Percentiles rank a stretch among this genome's conserved stretches.
These are phyloP conservation scores for Gadus macrocephalus DNA, from an alignment of 2,113 vertebrate genomes.

Conservation along the genomic window DNA sequence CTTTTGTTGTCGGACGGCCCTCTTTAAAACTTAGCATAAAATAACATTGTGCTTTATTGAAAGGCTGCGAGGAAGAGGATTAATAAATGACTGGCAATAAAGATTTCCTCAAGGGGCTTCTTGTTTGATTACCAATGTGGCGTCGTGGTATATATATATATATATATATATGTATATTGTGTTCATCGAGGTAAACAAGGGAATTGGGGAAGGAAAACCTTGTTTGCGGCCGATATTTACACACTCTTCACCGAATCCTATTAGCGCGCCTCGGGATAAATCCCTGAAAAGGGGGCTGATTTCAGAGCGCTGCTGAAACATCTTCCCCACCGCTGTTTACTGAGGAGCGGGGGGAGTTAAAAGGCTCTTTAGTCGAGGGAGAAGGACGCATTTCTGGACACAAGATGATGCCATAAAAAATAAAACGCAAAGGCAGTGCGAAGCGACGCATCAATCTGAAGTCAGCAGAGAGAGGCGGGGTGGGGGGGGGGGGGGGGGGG, in stretches of 20 bases:
- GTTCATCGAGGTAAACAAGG: conserved; percentile 7
- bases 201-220: conserved; percentile 5
- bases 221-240: conserved; percentile 18
- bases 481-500: conserved; percentile 57
- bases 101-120: conserved; percentile 4
- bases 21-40: conserved; percentile 48
- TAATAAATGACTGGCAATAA: conserved; percentile 53
- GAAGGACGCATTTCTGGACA: conserved; percentile 74
- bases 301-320: conserved; percentile 52
- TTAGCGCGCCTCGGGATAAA: background rate
- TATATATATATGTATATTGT: conserved; percentile 24
- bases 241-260: background rate
- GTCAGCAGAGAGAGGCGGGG: conserved; percentile 64
- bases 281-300: conserved; percentile 36
- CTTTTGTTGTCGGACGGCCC: conserved; percentile 46
- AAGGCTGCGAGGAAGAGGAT: conserved; percentile 56
- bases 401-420: conserved; percentile 77
- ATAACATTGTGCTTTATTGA: conserved; percentile 38
- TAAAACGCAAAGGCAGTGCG: conserved; percentile 64
- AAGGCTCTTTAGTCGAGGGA: conserved; percentile 71
- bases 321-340: conserved; percentile 65
- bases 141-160: background rate
- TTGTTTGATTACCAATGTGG: conserved; percentile 11
- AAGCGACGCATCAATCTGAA: conserved; percentile 77
- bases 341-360: conserved; percentile 71